Conservation (phyloP, 2,888 invertebrate species). For the Abscondita cerata region DNA sequence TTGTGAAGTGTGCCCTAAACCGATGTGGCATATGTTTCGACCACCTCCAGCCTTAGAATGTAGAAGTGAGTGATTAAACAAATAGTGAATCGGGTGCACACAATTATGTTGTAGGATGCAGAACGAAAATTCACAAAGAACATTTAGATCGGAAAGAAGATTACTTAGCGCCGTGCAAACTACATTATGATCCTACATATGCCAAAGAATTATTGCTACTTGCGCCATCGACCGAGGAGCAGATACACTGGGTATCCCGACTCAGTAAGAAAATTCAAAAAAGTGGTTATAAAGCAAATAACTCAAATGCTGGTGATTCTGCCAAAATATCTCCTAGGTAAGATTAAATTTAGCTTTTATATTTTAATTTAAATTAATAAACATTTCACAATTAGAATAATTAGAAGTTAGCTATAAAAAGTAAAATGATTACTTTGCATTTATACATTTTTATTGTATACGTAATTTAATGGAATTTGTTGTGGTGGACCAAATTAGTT, state of each 20-base stretch:
- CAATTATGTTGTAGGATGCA: constrained; percentile 73
- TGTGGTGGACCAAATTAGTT: no score
- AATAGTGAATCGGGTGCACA: no score
- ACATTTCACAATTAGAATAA: no score
- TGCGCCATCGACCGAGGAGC: constrained; percentile 85
- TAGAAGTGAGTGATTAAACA: constrained; percentile 70
- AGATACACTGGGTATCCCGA: constrained; percentile 91
- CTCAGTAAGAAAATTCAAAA: constrained; percentile 92
- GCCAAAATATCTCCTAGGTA: constrained; percentile 80
- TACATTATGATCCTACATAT: constrained; percentile 91
- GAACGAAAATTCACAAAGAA: constrained; percentile 97
- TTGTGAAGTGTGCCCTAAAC: constrained; percentile 97
- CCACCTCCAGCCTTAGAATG: constrained; percentile 98
- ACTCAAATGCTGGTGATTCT: constrained; percentile 67
- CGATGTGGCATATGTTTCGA: constrained; percentile 97
- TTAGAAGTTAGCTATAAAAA: no score
- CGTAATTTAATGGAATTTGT: constrained; percentile 10
- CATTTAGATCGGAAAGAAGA: constrained; percentile 88
- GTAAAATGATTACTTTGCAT: no score
- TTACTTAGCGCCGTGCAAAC: constrained; percentile 92
- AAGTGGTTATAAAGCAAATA: constrained; percentile 89
- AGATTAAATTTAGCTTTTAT: constrained; percentile 43
- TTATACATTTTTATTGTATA: constrained; percentile 11
- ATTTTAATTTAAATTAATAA: no score
- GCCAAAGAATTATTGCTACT: constrained; percentile 94